Base-by-base conservation (phyloP, 2,797 vertebrate species). In the Molossus alvarezi region DNA sequence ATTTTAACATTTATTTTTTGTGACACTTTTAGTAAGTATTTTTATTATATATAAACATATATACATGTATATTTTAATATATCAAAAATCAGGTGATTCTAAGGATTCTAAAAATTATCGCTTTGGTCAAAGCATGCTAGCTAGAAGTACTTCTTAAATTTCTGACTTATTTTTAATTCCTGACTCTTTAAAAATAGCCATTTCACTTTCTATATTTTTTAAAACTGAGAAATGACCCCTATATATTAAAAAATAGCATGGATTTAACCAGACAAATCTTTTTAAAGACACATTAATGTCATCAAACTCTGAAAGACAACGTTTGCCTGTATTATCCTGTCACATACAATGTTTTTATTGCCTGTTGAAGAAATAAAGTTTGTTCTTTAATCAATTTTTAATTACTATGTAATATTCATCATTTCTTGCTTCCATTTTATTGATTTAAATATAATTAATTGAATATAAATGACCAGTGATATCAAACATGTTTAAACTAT, bases 131-230 rank as follows among this genome's bases (percentile, higher is more conserved):
- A 88, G 15, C 1, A 20, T 95, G n/a, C 23, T 91, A 11, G 9
- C 20, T 94, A 73, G 41, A 94, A 84, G 88, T 57, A 82, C 9
- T 77, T 89, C 80, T 75, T 51, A 15, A 80, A 80, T 88, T 69
- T 81, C 37, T 72, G 21, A 55, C 55, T 76, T 57, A 69, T 90
- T 88, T 96, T 77, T 69, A 25, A 23, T 67, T 77, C 77, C 3
- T 83, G 15, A 86, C 27, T 48, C 11, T 6, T 89, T 87, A 53
- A 76, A 89, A 77, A 57, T 69, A 72, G 8, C 18, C 45, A 87
- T 91, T 93, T 91, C 23, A 81, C 25, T 81, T 88, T 21, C 33
- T 51, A 62, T 9, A 37, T 69, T 92, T 57, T 41, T 89, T 81
- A 21, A 93, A 71, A 79, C 21, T 76, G 57, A 72, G 9, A 86